These are phyloP conservation scores for Macrobrachium nipponense DNA, from an alignment of 1,140 invertebrate genomes.

Conservation along the genomic window DNA sequence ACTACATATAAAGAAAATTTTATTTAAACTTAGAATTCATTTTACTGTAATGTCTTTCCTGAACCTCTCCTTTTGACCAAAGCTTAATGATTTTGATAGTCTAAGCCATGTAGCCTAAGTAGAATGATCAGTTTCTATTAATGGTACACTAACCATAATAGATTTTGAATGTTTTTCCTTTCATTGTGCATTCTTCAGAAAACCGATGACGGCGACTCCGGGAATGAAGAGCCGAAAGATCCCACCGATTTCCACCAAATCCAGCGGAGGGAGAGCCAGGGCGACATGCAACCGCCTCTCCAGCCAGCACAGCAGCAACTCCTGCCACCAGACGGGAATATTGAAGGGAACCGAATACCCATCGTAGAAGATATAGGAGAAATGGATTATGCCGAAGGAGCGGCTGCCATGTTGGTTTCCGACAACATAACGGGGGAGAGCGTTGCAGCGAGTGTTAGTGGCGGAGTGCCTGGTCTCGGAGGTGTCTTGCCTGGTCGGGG, in stretches of 20 bases:
- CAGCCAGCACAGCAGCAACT: neutral
- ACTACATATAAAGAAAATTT: too few relatives aligned
- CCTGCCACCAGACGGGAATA: too few relatives aligned
- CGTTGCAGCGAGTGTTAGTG: neutral
- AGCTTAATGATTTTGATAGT: too few relatives aligned
- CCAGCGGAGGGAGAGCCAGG: constrained; percentile 34
- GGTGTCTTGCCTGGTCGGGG: neutral
- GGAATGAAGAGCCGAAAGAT: constrained; percentile 89
- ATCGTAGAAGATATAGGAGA: neutral
- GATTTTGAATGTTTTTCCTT: neutral
- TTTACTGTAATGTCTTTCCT: too few relatives aligned
- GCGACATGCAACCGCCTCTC: neutral
- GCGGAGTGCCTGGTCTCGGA: too few relatives aligned
- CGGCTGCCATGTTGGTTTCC: neutral
- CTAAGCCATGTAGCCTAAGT: neutral
- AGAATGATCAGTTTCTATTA: neutral
- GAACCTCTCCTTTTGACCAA: too few relatives aligned
- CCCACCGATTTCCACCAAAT: constrained; percentile 45
- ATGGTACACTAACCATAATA: constrained; percentile 1
- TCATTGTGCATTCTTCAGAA: constrained; percentile 72
- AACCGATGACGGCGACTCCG: constrained; percentile 91
- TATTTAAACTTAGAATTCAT: too few relatives aligned
- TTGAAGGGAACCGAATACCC: neutral
- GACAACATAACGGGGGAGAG: too few relatives aligned
- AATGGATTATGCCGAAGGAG: neutral